Conservation (phyloP, 1,140 invertebrate species). For the Temnothorax longispinosus region DNA sequence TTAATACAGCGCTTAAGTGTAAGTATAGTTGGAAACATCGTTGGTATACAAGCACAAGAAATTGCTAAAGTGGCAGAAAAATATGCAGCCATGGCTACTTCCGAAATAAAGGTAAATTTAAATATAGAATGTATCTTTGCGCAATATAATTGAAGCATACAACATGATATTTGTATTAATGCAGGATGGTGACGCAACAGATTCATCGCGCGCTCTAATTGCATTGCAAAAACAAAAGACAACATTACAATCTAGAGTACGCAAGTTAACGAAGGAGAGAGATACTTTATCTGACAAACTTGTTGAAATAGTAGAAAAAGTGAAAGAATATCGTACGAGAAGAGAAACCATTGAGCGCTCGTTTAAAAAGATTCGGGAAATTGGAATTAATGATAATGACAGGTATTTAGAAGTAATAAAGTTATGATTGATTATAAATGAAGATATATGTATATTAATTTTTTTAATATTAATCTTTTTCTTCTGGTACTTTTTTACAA, state of each 20-base stretch:
- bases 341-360: constrained; percentile 76
- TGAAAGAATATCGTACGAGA: constrained; percentile 72
- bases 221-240: constrained; percentile 87
- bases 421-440: neutral
- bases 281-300: constrained; percentile 79
- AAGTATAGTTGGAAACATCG: constrained; percentile 83
- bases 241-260: constrained; percentile 83
- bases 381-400: constrained; percentile 85
- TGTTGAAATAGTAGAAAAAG: constrained; percentile 70
- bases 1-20: constrained; percentile 78
- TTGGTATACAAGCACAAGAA: constrained; percentile 86
- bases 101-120: constrained; percentile 74
- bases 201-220: constrained; percentile 61
- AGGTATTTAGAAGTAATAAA: constrained; percentile 79
- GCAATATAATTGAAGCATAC: neutral
- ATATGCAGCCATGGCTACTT: constrained; percentile 82
- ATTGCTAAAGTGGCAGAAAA: constrained; percentile 86
- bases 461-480: too few relatives aligned
- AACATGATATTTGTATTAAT: neutral
- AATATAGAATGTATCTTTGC: neutral
- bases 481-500: neutral
- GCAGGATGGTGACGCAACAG: constrained; percentile 69
- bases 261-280: constrained; percentile 83
- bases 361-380: constrained; percentile 83
- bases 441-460: neutral